phyloP scores from a whole-genome alignment of 2,797 vertebrate genomes.

The Sebastiscus albofasciatus region DNA sequence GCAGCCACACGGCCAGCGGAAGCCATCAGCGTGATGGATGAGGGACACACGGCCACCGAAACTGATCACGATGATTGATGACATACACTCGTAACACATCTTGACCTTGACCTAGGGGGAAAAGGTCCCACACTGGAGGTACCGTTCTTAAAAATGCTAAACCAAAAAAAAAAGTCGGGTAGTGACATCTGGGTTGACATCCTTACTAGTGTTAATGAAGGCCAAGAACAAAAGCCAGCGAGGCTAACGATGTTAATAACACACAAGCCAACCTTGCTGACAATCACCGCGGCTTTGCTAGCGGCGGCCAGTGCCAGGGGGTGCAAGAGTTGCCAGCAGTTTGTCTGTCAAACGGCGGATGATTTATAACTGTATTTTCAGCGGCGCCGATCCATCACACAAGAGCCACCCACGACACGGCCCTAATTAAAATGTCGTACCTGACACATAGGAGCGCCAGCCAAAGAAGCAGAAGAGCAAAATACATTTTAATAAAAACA shows the following conservation, averaged over 20 bases:
- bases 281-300: conserved; percentile 36
- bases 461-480: conserved; percentile 26
- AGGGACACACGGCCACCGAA: conserved; percentile 82
- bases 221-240: conserved; percentile 64
- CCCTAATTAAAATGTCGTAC: conserved; percentile 70
- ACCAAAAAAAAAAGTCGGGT: conserved; percentile 20
- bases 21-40: conserved; percentile 82
- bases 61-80: conserved; percentile 82
- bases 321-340: conserved; percentile 47
- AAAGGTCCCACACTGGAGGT: conserved; percentile 33
- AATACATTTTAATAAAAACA: background rate
- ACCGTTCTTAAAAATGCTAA: conserved; percentile 52
- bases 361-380: conserved; percentile 76
- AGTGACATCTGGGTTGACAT: conserved; percentile 59
- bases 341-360: conserved; percentile 63
- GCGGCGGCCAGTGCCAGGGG: conserved; percentile 33
- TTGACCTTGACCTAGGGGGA: conserved; percentile 80
- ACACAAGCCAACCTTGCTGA: conserved; percentile 52
- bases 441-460: conserved; percentile 35
- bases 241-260: conserved; percentile 52
- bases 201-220: conserved; percentile 61
- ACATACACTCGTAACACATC: conserved; percentile 66
- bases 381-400: conserved; percentile 60
- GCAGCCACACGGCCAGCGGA: conserved; percentile 71
- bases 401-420: conserved; percentile 51